A percentile compares a stretch with the other conserved stretches of the same genome.
phyloP scores from a whole-genome alignment of 1,140 invertebrate species.

The Thalassaphorura encarpata region DNA sequence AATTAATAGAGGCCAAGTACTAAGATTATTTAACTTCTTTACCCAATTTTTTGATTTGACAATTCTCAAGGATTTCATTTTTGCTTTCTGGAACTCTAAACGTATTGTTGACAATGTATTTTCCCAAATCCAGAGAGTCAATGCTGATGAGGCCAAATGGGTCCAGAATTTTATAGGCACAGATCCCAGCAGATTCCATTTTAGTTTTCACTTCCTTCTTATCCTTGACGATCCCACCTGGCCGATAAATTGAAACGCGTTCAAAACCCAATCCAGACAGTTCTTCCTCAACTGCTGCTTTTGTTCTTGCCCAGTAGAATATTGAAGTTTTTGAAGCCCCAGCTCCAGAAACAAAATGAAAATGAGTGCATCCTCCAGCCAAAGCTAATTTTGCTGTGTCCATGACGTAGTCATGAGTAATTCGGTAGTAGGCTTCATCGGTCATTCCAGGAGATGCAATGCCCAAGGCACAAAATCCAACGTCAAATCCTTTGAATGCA shows the following conservation, averaged over 20 bases:
- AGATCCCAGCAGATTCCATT: conserved; percentile 24
- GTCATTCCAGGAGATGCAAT: not conserved
- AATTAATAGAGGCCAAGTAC: too few species aligned
- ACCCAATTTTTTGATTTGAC: not conserved
- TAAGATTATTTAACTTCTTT: not conserved
- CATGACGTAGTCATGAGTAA: conserved; percentile 47
- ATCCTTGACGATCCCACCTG: conserved; percentile 20
- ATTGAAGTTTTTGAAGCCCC: conserved; percentile 34
- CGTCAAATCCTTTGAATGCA: conserved; percentile 40
- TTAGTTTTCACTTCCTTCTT: conserved; percentile 32
- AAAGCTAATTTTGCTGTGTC: conserved; percentile 42
- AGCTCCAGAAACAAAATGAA: conserved; percentile 40
- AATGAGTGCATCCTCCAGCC: conserved; percentile 41
- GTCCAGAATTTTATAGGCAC: conserved; percentile 8
- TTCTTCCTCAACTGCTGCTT: conserved; percentile 35
- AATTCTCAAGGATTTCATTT: conserved; percentile 15
- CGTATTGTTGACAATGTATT: conserved; percentile 26
- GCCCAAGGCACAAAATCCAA: conserved; percentile 42
- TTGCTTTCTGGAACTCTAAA: not conserved
- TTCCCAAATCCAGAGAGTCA: conserved; percentile 16
- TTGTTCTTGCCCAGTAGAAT: conserved; percentile 34
- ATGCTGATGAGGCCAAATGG: conserved; percentile 12
- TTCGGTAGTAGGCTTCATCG: conserved; percentile 12
- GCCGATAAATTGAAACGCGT: conserved; percentile 34
- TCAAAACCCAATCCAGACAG: conserved; percentile 33